Percentiles rank a stretch among this genome's conserved stretches.
phyloP scores from a whole-genome alignment of 2,797 vertebrate species.

The Microhierax caerulescens region DNA sequence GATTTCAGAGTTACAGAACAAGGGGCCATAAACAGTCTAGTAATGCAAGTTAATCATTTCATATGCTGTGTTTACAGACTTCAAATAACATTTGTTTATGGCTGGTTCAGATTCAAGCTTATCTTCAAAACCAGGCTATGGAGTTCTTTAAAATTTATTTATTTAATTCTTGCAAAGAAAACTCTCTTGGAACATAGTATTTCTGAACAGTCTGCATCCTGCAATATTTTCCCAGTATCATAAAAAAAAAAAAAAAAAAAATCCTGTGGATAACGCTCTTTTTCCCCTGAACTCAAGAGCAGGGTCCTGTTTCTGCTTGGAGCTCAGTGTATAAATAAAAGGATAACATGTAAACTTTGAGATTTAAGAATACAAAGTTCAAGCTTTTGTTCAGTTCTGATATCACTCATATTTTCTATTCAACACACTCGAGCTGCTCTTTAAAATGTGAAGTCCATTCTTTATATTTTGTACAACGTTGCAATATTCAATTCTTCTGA shows the following conservation, averaged over 20 bases:
- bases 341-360: background rate
- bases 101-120: background rate
- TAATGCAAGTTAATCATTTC: background rate
- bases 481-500: background rate
- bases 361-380: background rate
- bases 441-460: background rate
- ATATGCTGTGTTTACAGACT: background rate
- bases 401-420: background rate
- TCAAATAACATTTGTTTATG: background rate
- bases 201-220: background rate
- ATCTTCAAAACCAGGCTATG: background rate
- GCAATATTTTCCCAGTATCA: background rate
- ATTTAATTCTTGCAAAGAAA: background rate
- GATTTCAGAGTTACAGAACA: background rate
- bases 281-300: background rate
- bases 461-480: background rate
- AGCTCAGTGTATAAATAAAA: background rate
- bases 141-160: background rate
- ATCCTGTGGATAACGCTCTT: accelerated
- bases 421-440: background rate
- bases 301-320: background rate
- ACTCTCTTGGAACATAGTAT: background rate
- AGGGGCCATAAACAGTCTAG: background rate
- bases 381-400: background rate
- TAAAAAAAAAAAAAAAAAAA: background rate